Evolutionary conservation across 2,113 vertebrate genomes (phyloP), one percentile per base, ranked within the genome.

Genomic region (Plecturocebus donacophilus): DNA sequence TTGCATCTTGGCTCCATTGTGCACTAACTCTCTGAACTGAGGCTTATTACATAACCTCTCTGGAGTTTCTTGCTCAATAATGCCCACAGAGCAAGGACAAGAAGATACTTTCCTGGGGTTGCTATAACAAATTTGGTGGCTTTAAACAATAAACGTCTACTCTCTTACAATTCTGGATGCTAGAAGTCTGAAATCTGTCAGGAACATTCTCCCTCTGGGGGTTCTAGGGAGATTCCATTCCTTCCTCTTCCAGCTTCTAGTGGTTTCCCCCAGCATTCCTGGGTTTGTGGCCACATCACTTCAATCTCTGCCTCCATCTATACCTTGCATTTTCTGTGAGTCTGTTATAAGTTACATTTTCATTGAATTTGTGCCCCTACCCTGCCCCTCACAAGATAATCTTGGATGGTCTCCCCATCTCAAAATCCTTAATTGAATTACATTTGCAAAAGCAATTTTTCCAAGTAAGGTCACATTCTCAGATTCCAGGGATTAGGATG

Each of bases 201-300:
- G 40, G 6, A 54, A n/a, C 0, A 2, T 42, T 61, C 23, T 87
- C 16, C 14, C n/a, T 84, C n/a, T 6, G 3, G 17, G 17, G n/a
- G 2, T 2, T 25, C 20, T 14, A 8, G 6, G 14, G 5, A 38
- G 20, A 25, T 20, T 27, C 73, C 0, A 7, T 3, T 23, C 10
- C 3, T 4, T 84, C 20, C 5, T n/a, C 47, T 47, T 23, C 17
- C 16, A 49, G 19, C 19, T 56, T 56, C 77, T 52, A 19, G n/a
- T 23, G 52, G 8, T 20, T 42, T 14, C 6, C 12, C 6, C 45
- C 66, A 13, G 0, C 21, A 40, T 58, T 66, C 42, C 75, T 27
- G 11, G n/a, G 42, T 19, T 81, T 13, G 11, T 6, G 88, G 38
- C 80, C 19, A 11, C 49, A 49, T 9, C 23, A 2, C 23, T 75